phyloP scores from a whole-genome alignment of 2,888 invertebrate species.

The Dorcus parallelipipedus region DNA sequence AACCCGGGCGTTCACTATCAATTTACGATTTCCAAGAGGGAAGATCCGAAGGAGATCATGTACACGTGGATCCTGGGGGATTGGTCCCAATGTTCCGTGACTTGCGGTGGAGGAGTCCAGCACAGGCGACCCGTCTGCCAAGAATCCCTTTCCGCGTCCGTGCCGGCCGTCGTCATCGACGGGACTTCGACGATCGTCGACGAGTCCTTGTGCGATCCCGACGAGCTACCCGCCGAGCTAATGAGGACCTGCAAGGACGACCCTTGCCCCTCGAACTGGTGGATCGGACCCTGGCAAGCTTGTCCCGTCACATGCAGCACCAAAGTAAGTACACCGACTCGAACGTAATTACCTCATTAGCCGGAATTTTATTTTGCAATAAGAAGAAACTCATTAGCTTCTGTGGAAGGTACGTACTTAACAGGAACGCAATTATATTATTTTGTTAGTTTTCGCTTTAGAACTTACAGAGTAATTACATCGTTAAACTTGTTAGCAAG shows the following conservation, averaged over 20 bases:
- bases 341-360: no score
- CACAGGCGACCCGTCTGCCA: conserved; percentile 53
- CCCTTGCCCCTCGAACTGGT: conserved; percentile 75
- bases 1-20: conserved; percentile 83
- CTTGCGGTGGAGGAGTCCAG: conserved; percentile 76
- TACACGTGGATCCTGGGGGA: conserved; percentile 75
- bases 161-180: conserved; percentile 48
- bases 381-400: no score
- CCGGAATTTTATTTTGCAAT: no score
- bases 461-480: no score
- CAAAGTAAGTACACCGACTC: conserved; percentile 30
- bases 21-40: conserved; percentile 70
- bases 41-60: conserved; percentile 56
- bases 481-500: no score
- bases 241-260: conserved; percentile 65
- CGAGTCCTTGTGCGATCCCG: conserved; percentile 40
- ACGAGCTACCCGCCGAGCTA: conserved; percentile 57
- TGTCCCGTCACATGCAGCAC: conserved; percentile 69
- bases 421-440: no score
- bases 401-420: no score
- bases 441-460: no score
- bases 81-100: conserved; percentile 75
- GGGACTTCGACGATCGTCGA: conserved; percentile 44
- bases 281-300: conserved; percentile 82
- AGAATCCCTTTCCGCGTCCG: conserved; percentile 44